A percentile compares a stretch with the other conserved stretches of the same genome.
Conservation (phyloP, 2,888 invertebrate genomes). For the Agriopis leucophaearia region DNA sequence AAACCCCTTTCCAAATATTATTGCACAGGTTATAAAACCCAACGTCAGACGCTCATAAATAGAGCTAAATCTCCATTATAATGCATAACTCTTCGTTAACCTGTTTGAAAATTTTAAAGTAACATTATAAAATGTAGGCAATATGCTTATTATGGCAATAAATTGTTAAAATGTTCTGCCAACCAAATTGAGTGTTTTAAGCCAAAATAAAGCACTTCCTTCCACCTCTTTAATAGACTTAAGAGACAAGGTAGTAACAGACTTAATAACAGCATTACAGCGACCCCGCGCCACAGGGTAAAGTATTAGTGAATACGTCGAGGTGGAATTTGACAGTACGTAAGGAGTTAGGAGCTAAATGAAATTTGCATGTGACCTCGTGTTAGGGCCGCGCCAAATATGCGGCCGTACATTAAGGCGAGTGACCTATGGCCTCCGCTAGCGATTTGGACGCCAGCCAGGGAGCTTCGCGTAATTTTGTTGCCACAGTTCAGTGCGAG, state of each 20-base stretch:
- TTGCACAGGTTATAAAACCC: not conserved
- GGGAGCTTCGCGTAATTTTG: conserved; percentile 60
- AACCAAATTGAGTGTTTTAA: conserved; percentile 61
- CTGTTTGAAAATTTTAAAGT: conserved; percentile 7
- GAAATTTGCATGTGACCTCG: conserved; percentile 44
- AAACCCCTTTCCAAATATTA: not conserved
- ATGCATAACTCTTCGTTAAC: conserved; percentile 7
- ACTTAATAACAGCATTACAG: conserved; percentile 58
- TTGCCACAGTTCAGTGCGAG: conserved; percentile 37
- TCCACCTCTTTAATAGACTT: conserved; percentile 45
- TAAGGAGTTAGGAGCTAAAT: conserved; percentile 36
- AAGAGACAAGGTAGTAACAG: conserved; percentile 46
- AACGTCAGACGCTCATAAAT: not conserved
- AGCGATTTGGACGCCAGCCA: conserved; percentile 75
- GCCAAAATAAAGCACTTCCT: conserved; percentile 53
- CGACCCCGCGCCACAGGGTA: conserved; percentile 50
- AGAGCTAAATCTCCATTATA: conserved; percentile 1
- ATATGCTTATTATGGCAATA: conserved; percentile 8
- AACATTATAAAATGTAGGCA: conserved; percentile 5
- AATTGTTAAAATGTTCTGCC: conserved; percentile 23
- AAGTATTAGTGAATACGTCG: conserved; percentile 26
- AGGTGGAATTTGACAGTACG: conserved; percentile 29
- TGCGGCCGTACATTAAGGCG: conserved; percentile 73
- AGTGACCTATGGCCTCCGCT: conserved; percentile 72
- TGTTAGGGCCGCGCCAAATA: conserved; percentile 57